Evolutionary conservation across 1,140 invertebrate species (phyloP).

Genomic region (Carposina sasakii): DNA sequence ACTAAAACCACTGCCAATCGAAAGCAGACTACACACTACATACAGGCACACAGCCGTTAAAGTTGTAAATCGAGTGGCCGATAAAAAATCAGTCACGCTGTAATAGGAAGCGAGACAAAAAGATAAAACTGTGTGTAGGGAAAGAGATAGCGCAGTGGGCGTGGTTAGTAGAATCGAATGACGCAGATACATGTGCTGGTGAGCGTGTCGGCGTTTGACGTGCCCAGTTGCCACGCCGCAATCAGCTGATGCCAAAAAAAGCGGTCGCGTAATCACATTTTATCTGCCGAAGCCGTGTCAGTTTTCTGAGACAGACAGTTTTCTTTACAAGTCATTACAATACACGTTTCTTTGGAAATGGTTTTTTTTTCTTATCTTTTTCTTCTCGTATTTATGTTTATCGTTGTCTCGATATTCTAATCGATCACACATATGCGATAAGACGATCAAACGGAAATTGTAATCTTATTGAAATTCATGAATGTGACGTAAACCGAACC

Average conservation of each 20-base stretch:
- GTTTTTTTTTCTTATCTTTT: too few species aligned
- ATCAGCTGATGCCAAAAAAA: conserved; percentile 59
- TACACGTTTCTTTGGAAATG: too few species aligned
- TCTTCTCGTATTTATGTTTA: too few species aligned
- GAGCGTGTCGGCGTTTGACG: conserved; percentile 44
- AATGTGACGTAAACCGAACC: too few species aligned
- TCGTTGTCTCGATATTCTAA: too few species aligned
- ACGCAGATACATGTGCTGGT: conserved; percentile 47
- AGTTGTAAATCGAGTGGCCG: conserved; percentile 20
- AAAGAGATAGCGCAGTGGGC: conserved; percentile 41
- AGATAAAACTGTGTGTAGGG: conserved; percentile 18
- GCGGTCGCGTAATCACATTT: conserved; percentile 23
- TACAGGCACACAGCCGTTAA: conserved; percentile 16
- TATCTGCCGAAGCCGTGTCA: too few species aligned
- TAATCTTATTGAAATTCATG: too few species aligned
- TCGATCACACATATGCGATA: too few species aligned
- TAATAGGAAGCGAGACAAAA: conserved; percentile 34
- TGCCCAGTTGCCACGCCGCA: conserved; percentile 46
- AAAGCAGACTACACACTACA: conserved; percentile 29
- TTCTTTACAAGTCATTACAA: too few species aligned
- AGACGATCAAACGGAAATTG: too few species aligned
- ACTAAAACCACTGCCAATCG: conserved; percentile 10
- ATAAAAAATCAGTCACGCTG: conserved; percentile 35
- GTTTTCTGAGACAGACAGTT: too few species aligned
- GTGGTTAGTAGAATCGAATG: conserved; percentile 31